A percentile compares a stretch with the other conserved stretches of the same genome.
Evolutionary conservation across 2,888 invertebrate species (phyloP).

Genomic region (Spodoptera picta): DNA sequence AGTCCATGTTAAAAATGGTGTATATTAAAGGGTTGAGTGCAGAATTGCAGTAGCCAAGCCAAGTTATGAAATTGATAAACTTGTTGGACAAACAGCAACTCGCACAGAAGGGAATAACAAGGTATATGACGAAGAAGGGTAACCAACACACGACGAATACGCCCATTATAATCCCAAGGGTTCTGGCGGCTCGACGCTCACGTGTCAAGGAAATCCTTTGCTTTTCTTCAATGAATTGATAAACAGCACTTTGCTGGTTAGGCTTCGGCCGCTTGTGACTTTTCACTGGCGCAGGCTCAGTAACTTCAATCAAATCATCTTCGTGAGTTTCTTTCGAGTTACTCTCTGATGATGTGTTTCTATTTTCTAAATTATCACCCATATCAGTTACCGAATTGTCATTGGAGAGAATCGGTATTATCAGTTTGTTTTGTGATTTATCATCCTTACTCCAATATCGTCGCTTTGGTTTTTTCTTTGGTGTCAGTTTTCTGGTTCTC

Average conservation of each 20-base stretch:
- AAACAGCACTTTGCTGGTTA: constrained; percentile 90
- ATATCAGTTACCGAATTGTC: constrained; percentile 83
- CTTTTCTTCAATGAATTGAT: constrained; percentile 96
- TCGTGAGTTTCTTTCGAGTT: constrained; percentile 85
- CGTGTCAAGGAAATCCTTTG: constrained; percentile 97
- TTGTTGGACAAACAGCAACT: constrained; percentile 94
- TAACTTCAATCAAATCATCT: constrained; percentile 75
- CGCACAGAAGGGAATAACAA: constrained; percentile 96
- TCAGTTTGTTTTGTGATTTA: constrained; percentile 83
- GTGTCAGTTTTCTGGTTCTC: constrained; percentile 72
- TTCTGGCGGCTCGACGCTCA: constrained; percentile 97
- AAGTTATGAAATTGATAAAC: constrained; percentile 96
- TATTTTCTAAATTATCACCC: constrained; percentile 77
- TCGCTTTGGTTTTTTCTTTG: constrained; percentile 87
- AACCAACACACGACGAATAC: constrained; percentile 99
- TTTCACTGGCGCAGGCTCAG: constrained; percentile 69
- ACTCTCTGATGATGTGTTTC: constrained; percentile 84
- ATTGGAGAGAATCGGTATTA: constrained; percentile 82
- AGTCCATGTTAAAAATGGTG: constrained; percentile 98
- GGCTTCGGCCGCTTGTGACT: constrained; percentile 71
- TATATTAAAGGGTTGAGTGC: constrained; percentile 98
- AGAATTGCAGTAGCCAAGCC: constrained; percentile 97
- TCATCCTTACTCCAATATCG: constrained; percentile 87
- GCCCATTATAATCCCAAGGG: constrained; percentile 98
- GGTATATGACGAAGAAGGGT: constrained; percentile 98